Evolutionary conservation across 2,797 vertebrate species (phyloP), one percentile per base, ranked within the genome.

Genomic region (Urophycis tenuis): DNA sequence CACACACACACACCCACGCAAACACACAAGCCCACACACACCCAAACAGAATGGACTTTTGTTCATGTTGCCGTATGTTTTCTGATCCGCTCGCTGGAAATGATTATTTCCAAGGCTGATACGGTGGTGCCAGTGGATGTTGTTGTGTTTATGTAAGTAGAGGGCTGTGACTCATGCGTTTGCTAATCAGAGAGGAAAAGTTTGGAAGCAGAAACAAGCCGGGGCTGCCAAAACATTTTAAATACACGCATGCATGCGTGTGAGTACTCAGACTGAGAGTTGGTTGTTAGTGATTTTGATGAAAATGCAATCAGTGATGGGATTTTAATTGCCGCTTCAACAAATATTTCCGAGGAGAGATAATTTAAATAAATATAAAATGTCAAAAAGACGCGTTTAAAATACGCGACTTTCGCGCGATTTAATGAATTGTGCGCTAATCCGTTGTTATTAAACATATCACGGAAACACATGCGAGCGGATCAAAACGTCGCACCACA

Each of bases 11-110:
- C 72, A 72, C 74, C 4, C 60, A 67, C 60, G 25, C 53, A 60
- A 8, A 19, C 49, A 53, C 49, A 7, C 49, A 53, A 22, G 22
- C 22, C 14, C 22, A 60, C 5, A 60, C 19, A n/a, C 49, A n/a
- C 15, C 7, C 49, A 53, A 60, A 60, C 78, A 84, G 25, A 79
- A 67, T 39, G 78, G 71, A 77, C 85, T 72, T 78, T 85, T 84
- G 83, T 86, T 83, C 79, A 31, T 10, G 39, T 72, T 60, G 74
- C 74, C 53, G 8, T 60, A 60, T n/a, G 67, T 69, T 72, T 85
- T 22, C 10, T 60, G 71, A 81, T 78, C 33, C 30, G 76, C 29
- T 33, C 77, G 78, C 71, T 83, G 35, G 75, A 82, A 86, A 81
- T 80, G 72, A 79, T 80, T 53, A 77, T 31, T 78, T 77, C 36